Evolutionary conservation across 2,797 vertebrate species (phyloP).

Genomic region (Hyperoplus lanceolatus): DNA sequence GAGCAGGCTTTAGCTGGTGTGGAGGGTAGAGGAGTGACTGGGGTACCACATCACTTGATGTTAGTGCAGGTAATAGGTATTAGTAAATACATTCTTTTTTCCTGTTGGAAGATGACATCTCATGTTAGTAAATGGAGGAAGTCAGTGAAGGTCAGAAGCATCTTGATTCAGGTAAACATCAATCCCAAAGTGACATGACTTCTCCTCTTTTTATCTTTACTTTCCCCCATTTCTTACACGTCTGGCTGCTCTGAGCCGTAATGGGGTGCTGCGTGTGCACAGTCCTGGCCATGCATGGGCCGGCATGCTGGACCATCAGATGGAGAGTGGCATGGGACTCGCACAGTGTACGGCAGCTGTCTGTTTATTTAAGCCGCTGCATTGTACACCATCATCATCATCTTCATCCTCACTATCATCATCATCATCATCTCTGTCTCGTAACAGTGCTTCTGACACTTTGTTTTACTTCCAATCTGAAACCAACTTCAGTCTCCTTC

Average conservation of each 20-base stretch:
- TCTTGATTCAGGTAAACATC: slow-evolving; percentile 50
- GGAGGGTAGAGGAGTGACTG: slow-evolving; percentile 60
- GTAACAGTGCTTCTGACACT: slow-evolving; percentile 27
- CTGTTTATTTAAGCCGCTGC: slow-evolving; percentile 50
- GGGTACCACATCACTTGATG: slow-evolving; percentile 49
- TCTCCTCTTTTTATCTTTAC: slow-evolving; percentile 25
- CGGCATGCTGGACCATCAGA: slow-evolving; percentile 74
- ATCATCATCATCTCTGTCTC: slow-evolving; percentile 27
- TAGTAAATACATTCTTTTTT: slow-evolving; percentile 51
- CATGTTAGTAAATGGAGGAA: slow-evolving; percentile 75
- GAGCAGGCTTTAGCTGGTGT: slow-evolving; percentile 61
- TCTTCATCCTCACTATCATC: slow-evolving; percentile 20
- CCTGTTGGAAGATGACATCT: slow-evolving; percentile 83
- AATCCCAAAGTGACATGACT: slow-evolving; percentile 53
- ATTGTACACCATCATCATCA: slow-evolving; percentile 34
- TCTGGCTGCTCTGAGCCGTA: slow-evolving; percentile 68
- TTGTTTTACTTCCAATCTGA: slow-evolving; percentile 47
- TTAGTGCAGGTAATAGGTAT: slow-evolving; percentile 52
- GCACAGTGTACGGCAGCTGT: slow-evolving; percentile 48
- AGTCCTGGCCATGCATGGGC: slow-evolving; percentile 75
- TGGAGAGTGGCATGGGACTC: slow-evolving; percentile 66
- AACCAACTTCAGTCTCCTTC: slow-evolving; percentile 45
- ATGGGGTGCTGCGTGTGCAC: slow-evolving; percentile 77
- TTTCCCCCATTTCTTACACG: slow-evolving; percentile 36
- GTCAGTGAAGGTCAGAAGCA: slow-evolving; percentile 39